These are phyloP conservation scores for Shinisaurus crocodilurus DNA, from an alignment of 2,113 vertebrate genomes.

Conservation along the genomic window DNA sequence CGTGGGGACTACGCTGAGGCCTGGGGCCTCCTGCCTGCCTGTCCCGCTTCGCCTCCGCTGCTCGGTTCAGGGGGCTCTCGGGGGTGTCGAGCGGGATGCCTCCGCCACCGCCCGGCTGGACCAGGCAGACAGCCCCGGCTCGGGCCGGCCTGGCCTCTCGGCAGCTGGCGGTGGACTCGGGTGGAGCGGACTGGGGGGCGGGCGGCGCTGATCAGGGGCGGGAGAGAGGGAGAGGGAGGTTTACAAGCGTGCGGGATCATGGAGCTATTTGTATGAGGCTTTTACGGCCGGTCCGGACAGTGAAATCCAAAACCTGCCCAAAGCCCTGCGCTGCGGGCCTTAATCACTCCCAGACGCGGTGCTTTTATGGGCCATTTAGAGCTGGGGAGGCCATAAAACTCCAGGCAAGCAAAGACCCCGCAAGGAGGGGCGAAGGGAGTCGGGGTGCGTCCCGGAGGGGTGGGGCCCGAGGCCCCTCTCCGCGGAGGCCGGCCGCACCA, in stretches of 20 bases:
- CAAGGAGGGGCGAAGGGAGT: slow-evolving; percentile 3
- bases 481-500: too few relatives aligned
- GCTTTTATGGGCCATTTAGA: slow-evolving; percentile 63
- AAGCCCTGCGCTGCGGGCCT: slow-evolving; percentile 12
- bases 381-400: slow-evolving; percentile 65
- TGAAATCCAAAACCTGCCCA: slow-evolving; percentile 65
- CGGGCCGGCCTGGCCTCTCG: not conserved
- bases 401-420: slow-evolving; percentile 33
- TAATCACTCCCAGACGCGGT: slow-evolving; percentile 68
- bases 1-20: too few relatives aligned
- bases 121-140: not conserved
- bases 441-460: not conserved
- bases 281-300: slow-evolving; percentile 55
- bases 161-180: slow-evolving; percentile 8
- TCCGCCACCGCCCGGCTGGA: not conserved
- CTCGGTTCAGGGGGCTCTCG: not conserved
- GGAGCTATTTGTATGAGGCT: slow-evolving; percentile 60
- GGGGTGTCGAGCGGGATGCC: not conserved
- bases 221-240: not conserved
- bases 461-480: not conserved
- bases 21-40: not conserved
- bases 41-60: not conserved
- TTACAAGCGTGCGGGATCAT: slow-evolving; percentile 58
- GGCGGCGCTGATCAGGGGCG: not conserved
- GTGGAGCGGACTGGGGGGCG: not conserved